Base-by-base conservation (phyloP, 2,797 vertebrate genomes). In the Falco rusticolus region DNA sequence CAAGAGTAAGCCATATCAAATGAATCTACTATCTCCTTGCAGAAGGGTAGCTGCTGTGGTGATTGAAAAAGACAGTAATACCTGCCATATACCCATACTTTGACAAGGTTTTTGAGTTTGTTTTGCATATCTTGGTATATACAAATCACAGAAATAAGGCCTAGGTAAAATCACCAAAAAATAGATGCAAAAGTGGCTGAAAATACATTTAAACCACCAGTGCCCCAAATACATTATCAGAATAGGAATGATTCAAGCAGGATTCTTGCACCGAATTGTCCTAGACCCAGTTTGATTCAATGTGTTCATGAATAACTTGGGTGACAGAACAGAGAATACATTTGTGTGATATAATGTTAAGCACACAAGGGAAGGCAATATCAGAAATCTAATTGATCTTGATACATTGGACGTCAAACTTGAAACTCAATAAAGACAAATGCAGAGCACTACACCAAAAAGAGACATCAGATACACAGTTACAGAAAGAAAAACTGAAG, bases 351-450 rank as follows among this genome's bases (percentile, higher is more conserved):
- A 59, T 48, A 71, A 84, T 0, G 0, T 75, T 72, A 79, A 72
- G 37, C 37, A 47, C 34, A 15, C 33, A 54, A 88, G n/a, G 33
- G 51, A 94, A 89, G 63, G 82, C 41, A 76, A 26, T 63, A 89
- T 74, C 63, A 89, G 66, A 94, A 93, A 79, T 64, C 17, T 56
- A 87, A 89, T 15, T 82, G 56, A 66, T 94, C 89, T 87, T 89
- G 77, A 82, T 57, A 74, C 8, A 15, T 18, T 70, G 60, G 84
- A 77, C 2, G 0, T 89, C 59, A 79, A 82, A 79, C 70, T 60
- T 86, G 26, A 89, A 90, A 95, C 84, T 74, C 56, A 77, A 26
- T 79, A 37, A 65, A 87, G 70, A 64, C 16, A 76, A 90, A 93
- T 63, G 59, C 54, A 77, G 66, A 90, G 31, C 28, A 64, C 39